Conservation (phyloP, 2,113 vertebrate genomes). For the Prolemur simus region DNA sequence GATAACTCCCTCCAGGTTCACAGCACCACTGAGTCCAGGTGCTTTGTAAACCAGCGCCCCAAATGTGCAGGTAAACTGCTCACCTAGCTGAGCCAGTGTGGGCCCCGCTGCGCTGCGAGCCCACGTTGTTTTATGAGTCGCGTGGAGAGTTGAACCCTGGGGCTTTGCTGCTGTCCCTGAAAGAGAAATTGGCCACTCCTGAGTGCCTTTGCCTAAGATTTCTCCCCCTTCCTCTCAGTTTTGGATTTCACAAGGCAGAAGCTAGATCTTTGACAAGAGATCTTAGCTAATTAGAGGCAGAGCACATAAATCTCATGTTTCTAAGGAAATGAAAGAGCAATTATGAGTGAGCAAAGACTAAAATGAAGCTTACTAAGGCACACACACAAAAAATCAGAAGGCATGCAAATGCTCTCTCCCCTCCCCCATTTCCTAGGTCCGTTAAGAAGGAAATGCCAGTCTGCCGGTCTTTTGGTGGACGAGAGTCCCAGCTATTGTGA, state of each 20-base stretch:
- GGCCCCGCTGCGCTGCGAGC: neutral
- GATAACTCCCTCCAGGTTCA: neutral
- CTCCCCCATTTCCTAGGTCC: neutral
- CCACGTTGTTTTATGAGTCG: neutral
- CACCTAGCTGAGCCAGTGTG: neutral
- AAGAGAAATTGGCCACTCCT: neutral
- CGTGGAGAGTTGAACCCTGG: neutral
- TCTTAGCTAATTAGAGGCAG: neutral
- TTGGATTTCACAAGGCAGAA: neutral
- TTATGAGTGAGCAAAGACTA: neutral
- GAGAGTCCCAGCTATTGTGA: neutral
- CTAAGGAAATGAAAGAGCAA: neutral
- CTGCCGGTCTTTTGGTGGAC: neutral
- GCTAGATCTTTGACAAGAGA: neutral
- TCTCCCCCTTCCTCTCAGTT: neutral
- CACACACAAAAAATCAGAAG: neutral
- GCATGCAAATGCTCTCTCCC: too few species aligned
- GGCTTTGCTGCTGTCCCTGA: neutral
- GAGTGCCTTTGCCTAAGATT: neutral
- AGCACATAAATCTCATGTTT: neutral
- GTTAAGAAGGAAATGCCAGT: neutral
- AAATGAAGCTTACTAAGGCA: neutral
- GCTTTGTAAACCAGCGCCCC: accelerated
- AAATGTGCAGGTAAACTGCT: neutral
- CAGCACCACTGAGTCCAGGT: neutral